These are phyloP conservation scores for Cepaea hortensis DNA, from an alignment of 2,888 invertebrate species.

Conservation along the genomic window DNA sequence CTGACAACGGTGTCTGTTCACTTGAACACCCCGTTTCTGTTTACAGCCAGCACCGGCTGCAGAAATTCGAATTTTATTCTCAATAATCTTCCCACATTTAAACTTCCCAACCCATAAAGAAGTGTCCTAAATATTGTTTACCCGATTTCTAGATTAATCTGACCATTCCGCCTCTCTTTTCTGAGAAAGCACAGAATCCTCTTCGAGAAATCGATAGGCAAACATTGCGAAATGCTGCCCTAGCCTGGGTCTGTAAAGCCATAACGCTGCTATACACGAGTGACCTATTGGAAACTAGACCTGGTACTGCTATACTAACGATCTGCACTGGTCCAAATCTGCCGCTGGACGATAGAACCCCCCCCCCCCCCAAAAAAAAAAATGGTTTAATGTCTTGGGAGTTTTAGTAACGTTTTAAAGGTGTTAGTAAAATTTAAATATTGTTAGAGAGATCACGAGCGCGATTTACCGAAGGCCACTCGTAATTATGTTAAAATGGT, in stretches of 20 bases:
- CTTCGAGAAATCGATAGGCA: conserved; percentile 24
- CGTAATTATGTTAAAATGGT: too few relatives aligned
- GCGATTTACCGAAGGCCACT: too few relatives aligned
- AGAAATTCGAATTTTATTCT: not conserved
- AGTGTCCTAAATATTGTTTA: conserved; percentile 6
- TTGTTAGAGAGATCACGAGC: too few relatives aligned
- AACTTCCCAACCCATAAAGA: not conserved
- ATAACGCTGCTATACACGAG: conserved; percentile 7
- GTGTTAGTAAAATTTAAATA: too few relatives aligned
- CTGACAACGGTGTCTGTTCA: not conserved
- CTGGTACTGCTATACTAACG: too few relatives aligned
- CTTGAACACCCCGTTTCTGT: not conserved
- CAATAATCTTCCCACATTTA: not conserved
- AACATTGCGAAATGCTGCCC: conserved; percentile 7
- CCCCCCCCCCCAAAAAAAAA: too few relatives aligned
- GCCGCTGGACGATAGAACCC: too few relatives aligned
- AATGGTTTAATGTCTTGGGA: too few relatives aligned
- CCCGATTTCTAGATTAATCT: conserved; percentile 38
- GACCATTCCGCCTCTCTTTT: conserved; percentile 29
- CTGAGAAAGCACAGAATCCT: conserved; percentile 5
- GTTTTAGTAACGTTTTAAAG: too few relatives aligned
- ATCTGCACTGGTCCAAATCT: too few relatives aligned
- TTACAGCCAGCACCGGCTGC: not conserved
- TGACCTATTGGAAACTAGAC: too few relatives aligned
- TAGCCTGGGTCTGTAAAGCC: not conserved